Evolutionary conservation across 92 coral and sea anemone genomes (phyloP), one percentile per base, ranked within the genome.

Genomic region (Siderastrea radians): DNA sequence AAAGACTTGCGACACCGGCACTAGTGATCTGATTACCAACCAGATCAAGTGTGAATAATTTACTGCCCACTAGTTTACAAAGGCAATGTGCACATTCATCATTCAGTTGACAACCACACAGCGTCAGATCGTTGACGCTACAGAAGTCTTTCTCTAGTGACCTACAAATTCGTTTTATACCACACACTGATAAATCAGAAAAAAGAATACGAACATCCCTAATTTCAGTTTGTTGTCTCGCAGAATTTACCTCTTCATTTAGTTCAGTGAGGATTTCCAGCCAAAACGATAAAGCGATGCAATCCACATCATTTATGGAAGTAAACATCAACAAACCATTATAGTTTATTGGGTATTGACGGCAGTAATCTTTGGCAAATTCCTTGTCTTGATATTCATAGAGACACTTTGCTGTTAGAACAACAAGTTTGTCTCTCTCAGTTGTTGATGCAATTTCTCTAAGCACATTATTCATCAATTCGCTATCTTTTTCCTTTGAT

Each of bases 231-330:
- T 9, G 55, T 65, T 68, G 50, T 14, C 44, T 8, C 60, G 43
- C 12, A 47, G 45, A 54, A 51, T 19, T 62, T 38, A 71, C 58
- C 4, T 49, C 63, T 58, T 79, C 74, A 60, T 87, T 79, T 17
- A 87, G 61, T 17, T 61, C 75, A 52, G 67, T 72, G 50, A 79
- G 13, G 49, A 63, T 46, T 17, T 87, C 90, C 1, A 87, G 11
- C 81, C 79, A 57, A 45, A 87, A 79, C 12, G 81, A 79, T 5
- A 87, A 2, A 13, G 59, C 60, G 19, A 62, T 45, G 15, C 85
- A 79, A 86, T 87, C 90, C n/a, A 72, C 90, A 52, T 72, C 90
- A 62, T 61, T 49, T 2, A 62, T 1, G 0, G 12, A 16, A 2
- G 11, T 6, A 13, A 55, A 45, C 1, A 0, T 0, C 2, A 75